Conservation (phyloP, 1,140 invertebrate genomes). For the Achroia grisella region DNA sequence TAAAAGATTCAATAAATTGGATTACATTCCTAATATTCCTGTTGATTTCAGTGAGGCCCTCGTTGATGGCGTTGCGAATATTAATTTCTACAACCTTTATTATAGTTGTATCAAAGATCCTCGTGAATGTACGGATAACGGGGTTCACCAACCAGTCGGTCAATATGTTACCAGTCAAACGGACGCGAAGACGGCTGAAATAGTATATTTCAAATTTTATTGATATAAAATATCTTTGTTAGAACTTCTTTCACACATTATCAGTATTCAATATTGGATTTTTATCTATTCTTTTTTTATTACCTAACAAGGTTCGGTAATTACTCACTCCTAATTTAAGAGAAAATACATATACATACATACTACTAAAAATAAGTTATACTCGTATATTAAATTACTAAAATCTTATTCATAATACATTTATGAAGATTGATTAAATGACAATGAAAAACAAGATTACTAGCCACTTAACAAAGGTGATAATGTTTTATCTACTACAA, state of each 20-base stretch:
- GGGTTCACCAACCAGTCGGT: conserved; percentile 65
- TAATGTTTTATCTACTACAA: too few relatives aligned
- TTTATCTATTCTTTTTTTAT: too few relatives aligned
- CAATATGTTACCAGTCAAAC: conserved; percentile 61
- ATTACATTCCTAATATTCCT: conserved; percentile 23
- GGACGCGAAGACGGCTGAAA: conserved; percentile 56
- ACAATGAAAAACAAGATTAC: too few relatives aligned
- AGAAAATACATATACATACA: too few relatives aligned
- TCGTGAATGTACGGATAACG: conserved; percentile 47
- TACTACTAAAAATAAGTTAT: too few relatives aligned
- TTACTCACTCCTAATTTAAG: too few relatives aligned
- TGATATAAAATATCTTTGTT: background rate
- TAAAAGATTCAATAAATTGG: conserved; percentile 20
- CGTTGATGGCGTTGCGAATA: conserved; percentile 30
- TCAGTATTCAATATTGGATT: too few relatives aligned
- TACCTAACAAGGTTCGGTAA: too few relatives aligned
- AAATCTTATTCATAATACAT: too few relatives aligned
- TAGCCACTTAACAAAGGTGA: too few relatives aligned
- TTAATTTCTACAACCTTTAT: conserved; percentile 51
- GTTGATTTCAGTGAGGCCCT: conserved; percentile 28
- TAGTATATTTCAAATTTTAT: conserved; percentile 2
- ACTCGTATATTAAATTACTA: too few relatives aligned
- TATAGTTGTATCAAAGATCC: conserved; percentile 58
- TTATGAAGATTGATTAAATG: too few relatives aligned
- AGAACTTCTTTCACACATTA: background rate